Percentiles rank a stretch among this genome's conserved stretches.
Evolutionary conservation across 2,888 invertebrate species (phyloP).

Genomic region (Conops quadrifasciatus): DNA sequence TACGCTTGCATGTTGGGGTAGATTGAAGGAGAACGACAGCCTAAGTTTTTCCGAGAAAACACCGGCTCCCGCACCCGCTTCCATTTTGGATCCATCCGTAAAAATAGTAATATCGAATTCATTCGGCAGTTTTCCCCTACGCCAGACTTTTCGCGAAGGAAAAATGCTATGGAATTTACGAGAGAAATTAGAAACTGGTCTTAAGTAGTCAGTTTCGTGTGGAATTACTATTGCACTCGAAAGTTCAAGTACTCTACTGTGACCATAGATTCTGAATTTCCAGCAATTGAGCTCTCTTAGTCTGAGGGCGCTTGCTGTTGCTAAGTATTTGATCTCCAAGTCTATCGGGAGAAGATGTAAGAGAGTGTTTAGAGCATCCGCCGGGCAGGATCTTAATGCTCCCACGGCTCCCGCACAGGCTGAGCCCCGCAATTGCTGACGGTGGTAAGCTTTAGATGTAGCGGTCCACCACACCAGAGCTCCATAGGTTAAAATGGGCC

Average conservation of each 20-base stretch:
- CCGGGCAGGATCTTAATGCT: neutral
- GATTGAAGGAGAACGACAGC: too few species aligned
- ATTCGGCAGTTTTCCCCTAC: neutral
- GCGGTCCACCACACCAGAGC: neutral
- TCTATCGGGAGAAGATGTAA: neutral
- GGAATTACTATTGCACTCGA: neutral
- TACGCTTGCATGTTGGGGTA: too few species aligned
- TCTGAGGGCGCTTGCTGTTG: too few species aligned
- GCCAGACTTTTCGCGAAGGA: neutral
- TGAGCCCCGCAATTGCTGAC: too few species aligned
- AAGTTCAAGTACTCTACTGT: neutral
- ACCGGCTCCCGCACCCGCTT: too few species aligned
- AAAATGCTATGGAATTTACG: neutral
- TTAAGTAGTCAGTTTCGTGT: neutral
- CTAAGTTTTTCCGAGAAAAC: neutral
- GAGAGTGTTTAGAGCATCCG: neutral
- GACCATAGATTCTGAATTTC: slow-evolving; percentile 1
- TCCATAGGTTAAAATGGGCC: too few species aligned
- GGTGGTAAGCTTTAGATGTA: neutral
- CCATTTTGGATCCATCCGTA: too few species aligned
- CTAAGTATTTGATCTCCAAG: too few species aligned
- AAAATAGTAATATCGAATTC: slow-evolving; percentile 4
- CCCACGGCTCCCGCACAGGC: neutral
- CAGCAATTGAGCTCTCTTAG: too few species aligned
- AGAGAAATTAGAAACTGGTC: neutral